Evolutionary conservation across 2,888 invertebrate genomes (phyloP).

Genomic region (Rhamphomyia laevipes): DNA sequence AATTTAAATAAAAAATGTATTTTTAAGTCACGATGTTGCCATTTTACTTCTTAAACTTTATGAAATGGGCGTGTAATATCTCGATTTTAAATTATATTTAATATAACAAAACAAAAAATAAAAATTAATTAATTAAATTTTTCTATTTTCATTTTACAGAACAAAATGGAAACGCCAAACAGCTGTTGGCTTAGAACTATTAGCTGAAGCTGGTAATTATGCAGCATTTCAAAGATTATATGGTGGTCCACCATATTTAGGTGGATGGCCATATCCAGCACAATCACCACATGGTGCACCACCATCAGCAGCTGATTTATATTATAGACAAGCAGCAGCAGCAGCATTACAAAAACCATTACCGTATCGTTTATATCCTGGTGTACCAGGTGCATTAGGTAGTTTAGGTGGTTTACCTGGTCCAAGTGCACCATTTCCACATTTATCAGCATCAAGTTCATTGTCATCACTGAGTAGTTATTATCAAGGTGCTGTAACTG

Average conservation of each 20-base stretch:
- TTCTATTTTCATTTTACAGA: slow-evolving; percentile 36
- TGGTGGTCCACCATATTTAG: slow-evolving; percentile 58
- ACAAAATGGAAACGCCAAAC: slow-evolving; percentile 99
- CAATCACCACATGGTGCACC: slow-evolving; percentile 50
- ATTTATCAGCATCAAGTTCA: slow-evolving; percentile 52
- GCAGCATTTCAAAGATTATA: slow-evolving; percentile 96
- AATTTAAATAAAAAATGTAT: too few relatives aligned
- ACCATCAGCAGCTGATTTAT: slow-evolving; percentile 62
- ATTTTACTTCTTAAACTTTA: too few relatives aligned
- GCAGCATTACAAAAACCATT: slow-evolving; percentile 79
- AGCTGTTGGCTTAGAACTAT: slow-evolving; percentile 89
- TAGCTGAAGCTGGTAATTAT: slow-evolving; percentile 95
- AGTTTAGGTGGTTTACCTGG: slow-evolving; percentile 30
- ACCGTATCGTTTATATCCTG: slow-evolving; percentile 50
- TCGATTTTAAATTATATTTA: too few relatives aligned
- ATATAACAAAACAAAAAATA: not conserved
- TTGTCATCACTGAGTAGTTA: slow-evolving; percentile 44
- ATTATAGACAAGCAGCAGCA: slow-evolving; percentile 71
- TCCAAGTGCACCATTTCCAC: slow-evolving; percentile 35
- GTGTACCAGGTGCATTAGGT: slow-evolving; percentile 32
- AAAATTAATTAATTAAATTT: slow-evolving; percentile 3
- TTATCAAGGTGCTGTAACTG: slow-evolving; percentile 37
- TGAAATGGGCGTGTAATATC: too few relatives aligned
- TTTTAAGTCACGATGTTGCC: too few relatives aligned
- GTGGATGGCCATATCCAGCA: slow-evolving; percentile 48